Evolutionary conservation across 2,888 invertebrate species (phyloP), one percentile per base, ranked within the genome.

Genomic region (Pristionchus mayeri): DNA sequence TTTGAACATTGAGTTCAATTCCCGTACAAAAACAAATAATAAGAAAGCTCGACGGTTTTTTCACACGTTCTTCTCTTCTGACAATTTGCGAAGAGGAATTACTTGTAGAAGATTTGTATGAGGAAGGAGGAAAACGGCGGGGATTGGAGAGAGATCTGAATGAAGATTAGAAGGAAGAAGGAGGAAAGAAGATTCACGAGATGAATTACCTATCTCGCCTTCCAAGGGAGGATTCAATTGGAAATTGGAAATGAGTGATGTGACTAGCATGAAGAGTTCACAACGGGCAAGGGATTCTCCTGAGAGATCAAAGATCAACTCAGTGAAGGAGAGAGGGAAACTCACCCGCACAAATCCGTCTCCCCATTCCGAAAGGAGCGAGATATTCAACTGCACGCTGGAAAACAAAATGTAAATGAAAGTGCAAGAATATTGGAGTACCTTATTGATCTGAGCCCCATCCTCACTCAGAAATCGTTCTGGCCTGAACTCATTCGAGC

Each of bases 301-400:
- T 63, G 4, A 63, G n/a, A n/a, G n/a, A n/a, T n/a, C n/a, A n/a
- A n/a, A n/a, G n/a, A n/a, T n/a, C n/a, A n/a, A n/a, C n/a, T n/a
- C n/a, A n/a, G n/a, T n/a, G n/a, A n/a, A n/a, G 30, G 13, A 0
- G 24, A 11, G 2, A n/a, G 27, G 30, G 30, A 63, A 2, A 63
- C 24, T 24, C 16, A 63, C 63, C 63, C 13, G 63, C 63, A 27
- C 63, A 63, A 6, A 63, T n/a, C 27, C 63, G 21, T 7, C 27
- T 63, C 13, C 63, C 63, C 63, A 63, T 63, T 63, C 63, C 63
- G 16, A 63, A 63, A 3, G 63, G 63, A 63, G 24, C 30, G 24
- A 63, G 63, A 30, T 63, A 30, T 16, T 63, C 63, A 30, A 63
- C 16, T 16, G 24, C 7, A 24, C 16, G 7, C 63, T 63, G 63